Percentiles rank a stretch among this genome's conserved stretches.
phyloP scores from a whole-genome alignment of 2,888 invertebrate species.

The Rhamphomyia laevipes region DNA sequence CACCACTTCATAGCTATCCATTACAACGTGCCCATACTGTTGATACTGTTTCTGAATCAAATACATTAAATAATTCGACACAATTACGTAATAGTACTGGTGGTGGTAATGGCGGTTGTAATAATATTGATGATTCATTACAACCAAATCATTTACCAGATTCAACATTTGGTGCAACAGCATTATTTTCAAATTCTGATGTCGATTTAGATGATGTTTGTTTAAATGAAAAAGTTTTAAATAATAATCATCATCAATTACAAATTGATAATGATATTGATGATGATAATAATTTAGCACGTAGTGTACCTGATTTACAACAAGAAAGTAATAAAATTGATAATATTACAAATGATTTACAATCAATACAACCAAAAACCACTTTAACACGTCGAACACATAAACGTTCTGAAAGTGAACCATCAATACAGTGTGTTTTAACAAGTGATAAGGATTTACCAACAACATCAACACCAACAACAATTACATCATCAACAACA shows the following conservation, averaged over 20 bases:
- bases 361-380: no score
- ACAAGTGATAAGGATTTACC: background rate
- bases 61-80: background rate
- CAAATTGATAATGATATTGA: conserved; percentile 23
- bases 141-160: conserved; percentile 30
- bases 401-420: conserved; percentile 37
- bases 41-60: conserved; percentile 17
- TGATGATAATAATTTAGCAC: conserved; percentile 30
- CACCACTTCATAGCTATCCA: conserved; percentile 9
- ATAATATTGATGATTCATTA: conserved; percentile 29
- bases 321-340: conserved; percentile 10
- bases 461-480: no score
- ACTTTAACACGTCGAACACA: conserved; percentile 26
- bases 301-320: conserved; percentile 34
- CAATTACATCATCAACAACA: background rate
- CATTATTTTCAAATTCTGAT: conserved; percentile 77
- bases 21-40: conserved; percentile 22
- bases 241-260: conserved; percentile 30
- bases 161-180: conserved; percentile 52
- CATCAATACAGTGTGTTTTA: conserved; percentile 29
- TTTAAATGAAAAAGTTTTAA: conserved; percentile 60
- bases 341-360: background rate
- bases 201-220: conserved; percentile 72
- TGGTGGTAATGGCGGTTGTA: no score
- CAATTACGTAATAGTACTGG: background rate